Evolutionary conservation across 2,888 invertebrate genomes (phyloP), one percentile per base, ranked within the genome.

Genomic region (Hirudinaria manillensis): DNA sequence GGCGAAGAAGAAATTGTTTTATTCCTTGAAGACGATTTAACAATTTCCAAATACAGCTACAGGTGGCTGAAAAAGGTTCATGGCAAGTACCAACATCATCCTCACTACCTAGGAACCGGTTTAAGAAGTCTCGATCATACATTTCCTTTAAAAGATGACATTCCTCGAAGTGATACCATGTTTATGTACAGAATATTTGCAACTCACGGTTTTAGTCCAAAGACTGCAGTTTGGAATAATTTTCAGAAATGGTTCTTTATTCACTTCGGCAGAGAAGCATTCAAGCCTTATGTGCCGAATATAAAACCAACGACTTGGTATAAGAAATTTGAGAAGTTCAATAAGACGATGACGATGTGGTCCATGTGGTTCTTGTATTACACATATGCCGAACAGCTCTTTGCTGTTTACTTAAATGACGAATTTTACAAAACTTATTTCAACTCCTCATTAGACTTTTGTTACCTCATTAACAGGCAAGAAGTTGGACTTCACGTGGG

Each of bases 21-120:
- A 0, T 79, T 83, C 38, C 74, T 83, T 3, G 83, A 83, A 71
- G 83, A 83, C 66, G 83, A 83, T 73, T 55, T 82, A 27, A 79
- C 80, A 21, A 79, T 82, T 2, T 82, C 82, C 0, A 80, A 78
- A 29, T 79, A 78, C 71, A 80, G 81, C 36, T 82, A 81, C 75
- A 77, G 78, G 38, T 83, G 81, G 80, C 72, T 82, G 55, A 81
- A 80, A 76, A 76, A 78, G n/a, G 81, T 81, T 19, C 81, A 81
- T 70, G 72, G 67, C 4, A 79, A 80, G 27, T 83, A 81, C 72
- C 79, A 79, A 32, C 53, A 67, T 7, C 36, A 74, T 34, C 67
- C 77, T 6, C 78, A 80, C 55, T 77, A 82, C 10, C 79, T 80
- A 72, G 82, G 81, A 4, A 82, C 77, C 73, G 75, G 80, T 3